Evolutionary conservation across 2,888 invertebrate genomes (phyloP).

Genomic region (Melanostoma scalare): DNA sequence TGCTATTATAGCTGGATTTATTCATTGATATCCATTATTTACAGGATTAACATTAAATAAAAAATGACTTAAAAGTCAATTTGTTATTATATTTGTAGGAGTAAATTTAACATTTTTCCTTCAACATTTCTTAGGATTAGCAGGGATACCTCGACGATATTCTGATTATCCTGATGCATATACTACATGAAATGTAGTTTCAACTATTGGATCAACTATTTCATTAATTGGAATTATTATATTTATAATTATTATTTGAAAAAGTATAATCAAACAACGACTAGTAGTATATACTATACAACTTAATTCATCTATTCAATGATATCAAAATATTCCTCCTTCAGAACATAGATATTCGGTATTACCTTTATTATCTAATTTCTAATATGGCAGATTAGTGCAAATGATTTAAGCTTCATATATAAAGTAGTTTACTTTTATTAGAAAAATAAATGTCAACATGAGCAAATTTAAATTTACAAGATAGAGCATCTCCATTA

Average conservation of each 20-base stretch:
- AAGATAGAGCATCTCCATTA: slow-evolving; percentile 85
- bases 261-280: slow-evolving; percentile 84
- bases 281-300: slow-evolving; percentile 83
- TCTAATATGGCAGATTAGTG: slow-evolving; percentile 86
- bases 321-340: slow-evolving; percentile 84
- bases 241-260: slow-evolving; percentile 86
- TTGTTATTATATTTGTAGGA: slow-evolving; percentile 88
- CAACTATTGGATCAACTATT: slow-evolving; percentile 87
- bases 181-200: slow-evolving; percentile 86
- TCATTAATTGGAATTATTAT: slow-evolving; percentile 84
- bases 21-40: slow-evolving; percentile 88
- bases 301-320: slow-evolving; percentile 85
- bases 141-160: slow-evolving; percentile 89
- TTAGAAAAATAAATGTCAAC: too few species aligned
- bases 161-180: slow-evolving; percentile 88
- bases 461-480: slow-evolving; percentile 84
- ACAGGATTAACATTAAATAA: slow-evolving; percentile 85
- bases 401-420: too few species aligned
- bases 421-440: too few species aligned
- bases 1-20: slow-evolving; percentile 89
- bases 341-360: slow-evolving; percentile 85
- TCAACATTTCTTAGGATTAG: slow-evolving; percentile 88
- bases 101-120: slow-evolving; percentile 92
- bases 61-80: slow-evolving; percentile 86
- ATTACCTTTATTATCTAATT: slow-evolving; percentile 84